Conservation (phyloP, 2,888 invertebrate genomes). For the Trilocha varians region DNA sequence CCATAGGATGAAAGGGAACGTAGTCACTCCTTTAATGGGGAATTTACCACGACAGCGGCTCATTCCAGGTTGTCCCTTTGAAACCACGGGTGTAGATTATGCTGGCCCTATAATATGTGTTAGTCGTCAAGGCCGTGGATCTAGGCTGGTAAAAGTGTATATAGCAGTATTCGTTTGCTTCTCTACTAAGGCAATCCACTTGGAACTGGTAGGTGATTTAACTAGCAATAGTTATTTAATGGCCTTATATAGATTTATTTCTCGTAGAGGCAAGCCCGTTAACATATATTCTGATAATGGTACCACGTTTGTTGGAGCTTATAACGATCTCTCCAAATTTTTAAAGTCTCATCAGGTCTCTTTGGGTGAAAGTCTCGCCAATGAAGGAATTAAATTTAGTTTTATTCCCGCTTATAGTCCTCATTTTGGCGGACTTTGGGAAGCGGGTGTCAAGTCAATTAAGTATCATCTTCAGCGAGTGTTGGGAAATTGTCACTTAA, state of each 20-base stretch:
- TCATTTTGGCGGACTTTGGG: no score
- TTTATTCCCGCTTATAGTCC: slow-evolving; percentile 10
- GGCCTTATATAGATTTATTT: no score
- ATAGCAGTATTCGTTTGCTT: slow-evolving; percentile 1
- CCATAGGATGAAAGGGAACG: no score
- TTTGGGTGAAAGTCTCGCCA: slow-evolving; percentile 1
- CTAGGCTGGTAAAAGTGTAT: slow-evolving; percentile 13
- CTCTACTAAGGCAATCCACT: neutral
- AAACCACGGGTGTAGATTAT: slow-evolving; percentile 12
- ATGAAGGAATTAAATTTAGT: no score
- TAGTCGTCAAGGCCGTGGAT: slow-evolving; percentile 7
- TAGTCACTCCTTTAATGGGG: slow-evolving; percentile 18
- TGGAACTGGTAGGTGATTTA: slow-evolving; percentile 1
- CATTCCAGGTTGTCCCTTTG: slow-evolving; percentile 9
- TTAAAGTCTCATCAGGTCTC: slow-evolving; percentile 4
- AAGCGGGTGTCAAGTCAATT: no score
- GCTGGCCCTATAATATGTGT: slow-evolving; percentile 13
- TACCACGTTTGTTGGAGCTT: no score
- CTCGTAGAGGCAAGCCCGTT: no score
- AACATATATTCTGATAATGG: no score
- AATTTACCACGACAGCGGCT: slow-evolving; percentile 14
- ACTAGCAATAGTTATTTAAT: neutral
- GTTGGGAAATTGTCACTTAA: no score
- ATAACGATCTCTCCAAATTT: slow-evolving; percentile 5
- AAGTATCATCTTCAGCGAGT: slow-evolving; percentile 7